Conservation (phyloP, 2,113 vertebrate genomes). For the Thamnophis sirtalis region DNA sequence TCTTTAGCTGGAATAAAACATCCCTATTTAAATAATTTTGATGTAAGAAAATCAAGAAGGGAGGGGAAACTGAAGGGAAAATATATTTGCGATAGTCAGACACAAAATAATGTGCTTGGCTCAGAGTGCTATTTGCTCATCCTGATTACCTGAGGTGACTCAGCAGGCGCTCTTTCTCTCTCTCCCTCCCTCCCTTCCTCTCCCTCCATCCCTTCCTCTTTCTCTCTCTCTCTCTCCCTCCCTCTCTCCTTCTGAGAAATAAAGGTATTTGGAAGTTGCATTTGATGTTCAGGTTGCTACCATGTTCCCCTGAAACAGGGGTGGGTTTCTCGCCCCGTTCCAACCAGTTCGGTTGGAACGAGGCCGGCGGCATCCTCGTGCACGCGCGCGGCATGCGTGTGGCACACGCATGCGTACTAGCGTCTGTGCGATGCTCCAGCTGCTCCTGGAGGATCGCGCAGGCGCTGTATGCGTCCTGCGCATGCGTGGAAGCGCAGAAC, state of each 20-base stretch:
- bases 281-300: neutral
- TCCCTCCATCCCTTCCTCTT: neutral
- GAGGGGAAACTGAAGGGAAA: neutral
- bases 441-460: too few relatives aligned
- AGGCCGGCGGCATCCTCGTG: too few relatives aligned
- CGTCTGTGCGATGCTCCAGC: too few relatives aligned
- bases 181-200: too few relatives aligned
- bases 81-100: constrained; percentile 13
- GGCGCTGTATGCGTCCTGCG: too few relatives aligned
- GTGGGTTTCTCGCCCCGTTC: too few relatives aligned
- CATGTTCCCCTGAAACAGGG: too few relatives aligned
- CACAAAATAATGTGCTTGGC: neutral
- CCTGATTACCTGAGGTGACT: neutral
- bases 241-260: neutral
- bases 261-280: neutral
- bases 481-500: too few relatives aligned
- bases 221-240: too few relatives aligned
- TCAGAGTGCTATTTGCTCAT: neutral
- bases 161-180: neutral
- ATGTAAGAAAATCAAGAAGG: constrained; percentile 24
- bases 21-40: constrained; percentile 11
- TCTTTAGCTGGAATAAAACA: neutral
- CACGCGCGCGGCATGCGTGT: too few relatives aligned
- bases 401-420: too few relatives aligned
- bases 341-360: too few relatives aligned